phyloP scores from a whole-genome alignment of 2,888 invertebrate species.

The Drosophila rellima region DNA sequence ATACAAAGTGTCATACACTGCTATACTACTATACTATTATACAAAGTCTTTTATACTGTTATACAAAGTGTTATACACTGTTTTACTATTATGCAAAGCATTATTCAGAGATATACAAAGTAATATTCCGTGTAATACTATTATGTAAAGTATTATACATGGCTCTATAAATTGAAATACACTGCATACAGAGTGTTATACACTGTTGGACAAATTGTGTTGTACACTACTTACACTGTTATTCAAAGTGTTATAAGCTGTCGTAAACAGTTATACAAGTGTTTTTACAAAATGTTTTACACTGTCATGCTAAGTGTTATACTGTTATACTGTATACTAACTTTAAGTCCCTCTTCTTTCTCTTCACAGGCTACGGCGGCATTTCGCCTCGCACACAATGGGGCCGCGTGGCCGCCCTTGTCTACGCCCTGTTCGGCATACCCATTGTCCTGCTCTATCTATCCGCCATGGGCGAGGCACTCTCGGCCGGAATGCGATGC shows the following conservation, averaged over 20 bases:
- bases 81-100: background rate
- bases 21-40: constrained; percentile 11
- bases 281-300: background rate
- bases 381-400: constrained; percentile 92
- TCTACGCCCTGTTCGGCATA: constrained; percentile 94
- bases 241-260: background rate
- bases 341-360: background rate
- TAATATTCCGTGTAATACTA: too few relatives aligned
- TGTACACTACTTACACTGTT: background rate
- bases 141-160: constrained; percentile 12
- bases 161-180: too few relatives aligned
- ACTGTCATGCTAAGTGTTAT: background rate
- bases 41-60: constrained; percentile 12
- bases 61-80: background rate
- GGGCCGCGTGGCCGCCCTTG: constrained; percentile 92
- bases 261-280: background rate
- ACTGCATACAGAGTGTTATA: too few relatives aligned
- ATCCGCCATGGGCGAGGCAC: constrained; percentile 93
- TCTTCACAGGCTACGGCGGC: constrained; percentile 92
- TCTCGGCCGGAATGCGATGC: constrained; percentile 92
- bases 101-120: too few relatives aligned
- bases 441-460: constrained; percentile 95
- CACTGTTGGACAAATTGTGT: constrained; percentile 29
- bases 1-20: constrained; percentile 18
- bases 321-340: background rate